Evolutionary conservation across 1,140 invertebrate genomes (phyloP).

Genomic region (Sipha flava): DNA sequence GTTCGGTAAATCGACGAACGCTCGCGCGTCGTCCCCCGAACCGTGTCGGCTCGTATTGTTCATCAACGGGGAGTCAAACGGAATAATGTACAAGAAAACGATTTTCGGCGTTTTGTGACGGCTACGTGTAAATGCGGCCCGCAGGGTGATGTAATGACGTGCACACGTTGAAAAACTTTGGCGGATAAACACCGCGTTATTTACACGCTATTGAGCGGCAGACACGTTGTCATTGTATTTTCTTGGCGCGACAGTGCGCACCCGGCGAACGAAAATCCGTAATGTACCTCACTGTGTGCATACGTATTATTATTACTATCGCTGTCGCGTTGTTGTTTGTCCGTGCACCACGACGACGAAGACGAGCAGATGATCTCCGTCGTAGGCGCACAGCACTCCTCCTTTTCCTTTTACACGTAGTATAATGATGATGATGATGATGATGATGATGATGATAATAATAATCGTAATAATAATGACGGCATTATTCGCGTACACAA

Average conservation of each 20-base stretch:
- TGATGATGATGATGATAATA: not conserved
- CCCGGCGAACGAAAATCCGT: constrained; percentile 9
- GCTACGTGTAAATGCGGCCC: not conserved
- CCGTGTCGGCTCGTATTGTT: too few species aligned
- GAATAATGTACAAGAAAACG: too few species aligned
- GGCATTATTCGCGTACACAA: not conserved
- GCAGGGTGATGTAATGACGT: not conserved
- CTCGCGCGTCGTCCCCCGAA: too few species aligned
- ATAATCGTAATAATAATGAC: not conserved
- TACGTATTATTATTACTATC: too few species aligned
- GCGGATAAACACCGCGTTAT: not conserved
- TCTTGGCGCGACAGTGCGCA: not conserved
- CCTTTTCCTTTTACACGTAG: constrained; percentile 7
- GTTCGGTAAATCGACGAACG: too few species aligned
- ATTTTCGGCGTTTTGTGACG: not conserved
- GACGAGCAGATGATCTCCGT: not conserved
- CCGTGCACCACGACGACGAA: not conserved
- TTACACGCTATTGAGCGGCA: not conserved
- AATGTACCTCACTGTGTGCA: too few species aligned
- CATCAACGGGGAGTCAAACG: too few species aligned
- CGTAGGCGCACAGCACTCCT: too few species aligned
- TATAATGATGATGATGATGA: not conserved
- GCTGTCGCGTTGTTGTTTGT: too few species aligned
- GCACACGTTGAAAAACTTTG: not conserved
- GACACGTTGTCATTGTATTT: not conserved